These are phyloP conservation scores for Dromas ardeola DNA, from an alignment of 2,113 vertebrate genomes.

Conservation along the genomic window DNA sequence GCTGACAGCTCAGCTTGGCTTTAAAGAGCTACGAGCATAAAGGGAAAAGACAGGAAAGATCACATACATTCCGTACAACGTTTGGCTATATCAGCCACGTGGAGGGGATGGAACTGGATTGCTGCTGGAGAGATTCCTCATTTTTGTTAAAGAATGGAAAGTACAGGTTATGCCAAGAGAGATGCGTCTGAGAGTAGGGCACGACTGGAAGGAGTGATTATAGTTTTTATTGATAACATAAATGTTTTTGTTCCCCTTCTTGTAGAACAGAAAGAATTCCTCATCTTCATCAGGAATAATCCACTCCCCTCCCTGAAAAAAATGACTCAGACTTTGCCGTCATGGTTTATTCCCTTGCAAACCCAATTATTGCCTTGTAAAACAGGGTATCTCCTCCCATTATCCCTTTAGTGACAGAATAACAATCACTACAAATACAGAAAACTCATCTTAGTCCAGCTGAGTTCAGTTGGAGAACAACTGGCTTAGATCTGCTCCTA, in stretches of 20 bases:
- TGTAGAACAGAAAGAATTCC: background rate
- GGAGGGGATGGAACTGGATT: background rate
- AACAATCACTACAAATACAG: background rate
- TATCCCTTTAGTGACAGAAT: constrained; percentile 41
- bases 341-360: constrained; percentile 54
- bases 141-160: background rate
- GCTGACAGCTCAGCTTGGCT: background rate
- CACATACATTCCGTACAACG: background rate
- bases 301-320: constrained; percentile 31
- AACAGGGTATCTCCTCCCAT: constrained; percentile 55
- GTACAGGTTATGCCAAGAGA: background rate
- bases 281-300: constrained; percentile 53
- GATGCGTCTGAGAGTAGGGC: background rate
- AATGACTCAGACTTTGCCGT: constrained; percentile 21
- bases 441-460: background rate
- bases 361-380: constrained; percentile 68
- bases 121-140: background rate
- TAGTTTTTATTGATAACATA: background rate
- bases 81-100: background rate
- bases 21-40: background rate
- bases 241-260: background rate
- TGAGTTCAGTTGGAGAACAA: constrained; percentile 50
- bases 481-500: constrained; percentile 23
- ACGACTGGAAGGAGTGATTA: background rate
- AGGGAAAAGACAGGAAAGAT: background rate